Evolutionary conservation across 1,140 invertebrate genomes (phyloP).

Genomic region (Streblospio benedicti): DNA sequence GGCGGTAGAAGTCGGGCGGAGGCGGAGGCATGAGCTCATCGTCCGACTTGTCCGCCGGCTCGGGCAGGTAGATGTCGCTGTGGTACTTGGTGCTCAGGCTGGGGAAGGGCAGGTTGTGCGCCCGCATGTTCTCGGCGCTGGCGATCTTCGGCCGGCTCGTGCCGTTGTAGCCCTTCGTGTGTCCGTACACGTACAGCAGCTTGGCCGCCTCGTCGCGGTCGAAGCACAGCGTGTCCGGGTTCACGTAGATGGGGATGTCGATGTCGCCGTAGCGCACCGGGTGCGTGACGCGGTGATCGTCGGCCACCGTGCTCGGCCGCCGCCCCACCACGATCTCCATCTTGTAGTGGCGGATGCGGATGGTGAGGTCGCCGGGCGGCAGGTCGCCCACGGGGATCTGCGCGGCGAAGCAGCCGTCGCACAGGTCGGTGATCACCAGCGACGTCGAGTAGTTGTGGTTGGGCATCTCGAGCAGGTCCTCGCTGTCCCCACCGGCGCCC

Average conservation of each 20-base stretch:
- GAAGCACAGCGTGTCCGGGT: not conserved
- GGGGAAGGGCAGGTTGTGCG: too few species aligned
- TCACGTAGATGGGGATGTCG: not conserved
- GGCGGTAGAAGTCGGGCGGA: too few species aligned
- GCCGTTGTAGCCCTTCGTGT: not conserved
- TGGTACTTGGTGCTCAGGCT: too few species aligned
- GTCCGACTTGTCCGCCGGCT: too few species aligned
- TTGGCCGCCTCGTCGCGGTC: not conserved
- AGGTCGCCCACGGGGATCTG: not conserved
- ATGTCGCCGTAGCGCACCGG: not conserved
- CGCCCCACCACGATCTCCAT: not conserved
- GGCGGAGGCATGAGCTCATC: too few species aligned
- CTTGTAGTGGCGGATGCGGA: not conserved
- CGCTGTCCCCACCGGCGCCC: too few species aligned
- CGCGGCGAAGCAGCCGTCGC: not conserved
- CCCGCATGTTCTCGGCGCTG: too few species aligned
- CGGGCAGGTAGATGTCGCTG: too few species aligned
- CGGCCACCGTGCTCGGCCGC: not conserved
- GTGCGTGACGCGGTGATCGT: not conserved
- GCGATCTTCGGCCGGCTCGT: too few species aligned
- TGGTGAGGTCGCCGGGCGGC: not conserved
- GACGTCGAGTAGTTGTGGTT: not conserved
- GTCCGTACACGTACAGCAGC: not conserved
- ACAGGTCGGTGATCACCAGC: not conserved
- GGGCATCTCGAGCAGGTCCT: not conserved